These are phyloP conservation scores for Nothura maculosa DNA, from an alignment of 2,797 vertebrate species.

Conservation along the genomic window DNA sequence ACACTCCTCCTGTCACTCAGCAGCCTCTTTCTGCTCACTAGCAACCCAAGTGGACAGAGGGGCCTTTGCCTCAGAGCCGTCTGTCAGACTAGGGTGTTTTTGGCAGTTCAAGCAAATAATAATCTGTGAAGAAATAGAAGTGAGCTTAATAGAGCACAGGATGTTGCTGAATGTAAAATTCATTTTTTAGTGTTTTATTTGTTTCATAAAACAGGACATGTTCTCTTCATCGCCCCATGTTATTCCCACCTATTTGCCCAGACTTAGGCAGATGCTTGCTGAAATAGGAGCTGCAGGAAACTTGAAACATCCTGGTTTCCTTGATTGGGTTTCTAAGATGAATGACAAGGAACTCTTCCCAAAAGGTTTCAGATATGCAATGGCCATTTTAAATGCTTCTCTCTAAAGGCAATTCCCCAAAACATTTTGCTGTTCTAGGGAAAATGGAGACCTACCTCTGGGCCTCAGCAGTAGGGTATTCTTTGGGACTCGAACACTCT, in stretches of 20 bases:
- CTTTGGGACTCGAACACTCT: not conserved
- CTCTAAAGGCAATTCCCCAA: not conserved
- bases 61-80: not conserved
- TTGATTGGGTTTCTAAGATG: too few relatives aligned
- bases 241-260: too few relatives aligned
- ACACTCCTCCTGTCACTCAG: not conserved
- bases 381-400: not conserved
- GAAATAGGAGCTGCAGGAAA: too few relatives aligned
- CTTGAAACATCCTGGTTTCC: too few relatives aligned
- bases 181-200: not conserved
- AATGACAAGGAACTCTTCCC: not conserved
- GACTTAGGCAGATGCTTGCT: too few relatives aligned
- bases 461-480: not conserved
- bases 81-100: rapidly evolving
- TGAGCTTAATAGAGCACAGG: not conserved
- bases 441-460: not conserved
- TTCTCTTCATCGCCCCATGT: not conserved
- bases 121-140: not conserved
- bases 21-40: not conserved
- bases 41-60: not conserved
- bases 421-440: not conserved
- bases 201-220: not conserved
- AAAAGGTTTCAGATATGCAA: not conserved
- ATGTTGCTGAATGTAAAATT: not conserved
- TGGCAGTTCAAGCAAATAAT: not conserved